Base-by-base conservation (phyloP, 2,888 invertebrate species). In the Morpho helenor region DNA sequence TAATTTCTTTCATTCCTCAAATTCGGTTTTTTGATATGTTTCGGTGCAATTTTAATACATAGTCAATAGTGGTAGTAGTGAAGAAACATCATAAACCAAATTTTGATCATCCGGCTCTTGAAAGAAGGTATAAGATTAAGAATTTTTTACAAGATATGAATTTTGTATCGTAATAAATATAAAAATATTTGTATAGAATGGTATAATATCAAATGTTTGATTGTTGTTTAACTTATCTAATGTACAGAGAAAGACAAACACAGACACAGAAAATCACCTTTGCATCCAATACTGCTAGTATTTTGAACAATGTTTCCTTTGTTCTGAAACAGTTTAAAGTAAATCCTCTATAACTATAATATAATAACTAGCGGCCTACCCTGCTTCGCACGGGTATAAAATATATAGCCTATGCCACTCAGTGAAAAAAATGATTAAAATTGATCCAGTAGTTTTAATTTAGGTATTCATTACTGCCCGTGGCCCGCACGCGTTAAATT, bases 31-130 rank as follows among this genome's bases (percentile, higher is more conserved):
- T 42, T 0, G 66, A 31, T 48, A 77, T 22, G 3, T 49, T 56
- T 0, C 54, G 57, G n/a, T 72, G 68, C 1, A 68, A 51, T 0
- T 62, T 58, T 7, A 66, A 16, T 8, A 80, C 61, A 47, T 75
- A 68, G 3, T 70, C 59, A 49, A 65, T 63, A 0, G 82, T 82
- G 5, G 74, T n/a, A n/a, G n/a, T n/a, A n/a, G n/a, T n/a, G n/a
- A 73, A 53, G 71, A 63, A 31, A 83, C 64, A 63, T 83, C 77
- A 58, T 83, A 84, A 3, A 81, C 53, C 47, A 66, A 58, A 50
- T 42, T 48, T 46, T 69, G 49, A 46, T 76, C 74, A 71, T 68
- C 64, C 67, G 72, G 74, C 82, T 85, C 84, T 85, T 84, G 82
- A 82, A 82, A 75, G 75, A 82, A 82, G 63, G 68, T 59, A 46